Percentiles rank a stretch among this genome's conserved stretches.
These are phyloP conservation scores for Diadophis punctatus DNA, from an alignment of 2,113 vertebrate species.

Conservation along the genomic window DNA sequence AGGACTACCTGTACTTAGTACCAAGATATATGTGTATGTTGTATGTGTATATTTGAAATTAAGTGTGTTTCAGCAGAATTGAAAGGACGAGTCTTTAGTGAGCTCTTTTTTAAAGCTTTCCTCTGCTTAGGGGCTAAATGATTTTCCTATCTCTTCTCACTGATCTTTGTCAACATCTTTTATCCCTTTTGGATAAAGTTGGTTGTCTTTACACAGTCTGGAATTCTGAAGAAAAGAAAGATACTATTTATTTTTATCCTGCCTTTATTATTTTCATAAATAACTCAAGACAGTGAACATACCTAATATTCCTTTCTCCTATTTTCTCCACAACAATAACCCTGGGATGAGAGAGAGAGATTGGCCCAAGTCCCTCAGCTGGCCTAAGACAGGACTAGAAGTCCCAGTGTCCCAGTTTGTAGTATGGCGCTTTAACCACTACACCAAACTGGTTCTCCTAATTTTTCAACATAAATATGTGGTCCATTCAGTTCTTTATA, in stretches of 20 bases:
- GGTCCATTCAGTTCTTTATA: background rate
- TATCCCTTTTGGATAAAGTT: background rate
- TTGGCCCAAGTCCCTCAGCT: background rate
- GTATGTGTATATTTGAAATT: background rate
- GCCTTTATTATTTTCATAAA: background rate
- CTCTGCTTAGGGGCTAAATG: background rate
- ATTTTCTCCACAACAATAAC: background rate
- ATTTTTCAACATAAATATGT: background rate
- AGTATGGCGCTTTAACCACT: background rate
- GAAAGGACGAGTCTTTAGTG: background rate
- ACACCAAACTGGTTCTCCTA: background rate
- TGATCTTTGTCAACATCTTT: background rate
- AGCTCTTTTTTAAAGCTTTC: background rate
- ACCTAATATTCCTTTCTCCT: background rate
- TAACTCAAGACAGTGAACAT: background rate
- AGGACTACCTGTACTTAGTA: background rate
- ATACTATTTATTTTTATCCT: background rate
- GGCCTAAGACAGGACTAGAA: background rate
- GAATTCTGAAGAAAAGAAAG: background rate
- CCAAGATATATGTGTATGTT: background rate
- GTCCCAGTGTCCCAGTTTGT: background rate
- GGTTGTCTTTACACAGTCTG: background rate
- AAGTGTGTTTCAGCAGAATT: background rate
- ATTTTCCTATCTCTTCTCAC: background rate
- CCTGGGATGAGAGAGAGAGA: background rate